Conservation (phyloP, 2,888 invertebrate species). For the Lepas anatifera region DNA sequence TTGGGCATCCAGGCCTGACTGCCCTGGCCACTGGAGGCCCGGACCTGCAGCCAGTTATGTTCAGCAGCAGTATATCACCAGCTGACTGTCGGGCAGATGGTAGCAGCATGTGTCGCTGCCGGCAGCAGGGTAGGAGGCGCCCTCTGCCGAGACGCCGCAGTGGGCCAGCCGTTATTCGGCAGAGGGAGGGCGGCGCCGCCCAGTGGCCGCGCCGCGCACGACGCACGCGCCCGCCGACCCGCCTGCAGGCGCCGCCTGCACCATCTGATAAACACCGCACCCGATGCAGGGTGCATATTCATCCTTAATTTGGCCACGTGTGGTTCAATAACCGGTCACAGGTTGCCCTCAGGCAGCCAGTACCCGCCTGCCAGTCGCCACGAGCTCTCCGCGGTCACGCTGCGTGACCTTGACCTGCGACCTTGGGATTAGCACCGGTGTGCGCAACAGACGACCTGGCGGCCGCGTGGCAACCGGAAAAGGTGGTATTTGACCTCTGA, state of each 20-base stretch:
- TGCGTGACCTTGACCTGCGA: background rate
- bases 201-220: background rate
- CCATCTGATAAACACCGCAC: background rate
- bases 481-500: background rate
- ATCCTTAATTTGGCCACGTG: background rate
- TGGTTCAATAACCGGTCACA: background rate
- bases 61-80: too few relatives aligned
- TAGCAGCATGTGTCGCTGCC: too few relatives aligned
- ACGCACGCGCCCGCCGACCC: background rate
- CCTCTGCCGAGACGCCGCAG: background rate
- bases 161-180: too few relatives aligned
- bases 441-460: background rate
- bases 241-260: background rate
- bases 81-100: too few relatives aligned
- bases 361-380: too few relatives aligned
- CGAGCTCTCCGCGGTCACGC: too few relatives aligned
- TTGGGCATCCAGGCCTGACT: too few relatives aligned
- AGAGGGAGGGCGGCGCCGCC: background rate
- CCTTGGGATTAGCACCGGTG: background rate
- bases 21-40: too few relatives aligned
- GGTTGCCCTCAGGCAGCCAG: background rate
- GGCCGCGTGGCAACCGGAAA: background rate
- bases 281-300: slow-evolving; percentile 4
- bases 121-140: too few relatives aligned
- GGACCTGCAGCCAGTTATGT: too few relatives aligned